Base-by-base conservation (phyloP, 2,888 invertebrate species). In the Sphecodes monilicornis region DNA sequence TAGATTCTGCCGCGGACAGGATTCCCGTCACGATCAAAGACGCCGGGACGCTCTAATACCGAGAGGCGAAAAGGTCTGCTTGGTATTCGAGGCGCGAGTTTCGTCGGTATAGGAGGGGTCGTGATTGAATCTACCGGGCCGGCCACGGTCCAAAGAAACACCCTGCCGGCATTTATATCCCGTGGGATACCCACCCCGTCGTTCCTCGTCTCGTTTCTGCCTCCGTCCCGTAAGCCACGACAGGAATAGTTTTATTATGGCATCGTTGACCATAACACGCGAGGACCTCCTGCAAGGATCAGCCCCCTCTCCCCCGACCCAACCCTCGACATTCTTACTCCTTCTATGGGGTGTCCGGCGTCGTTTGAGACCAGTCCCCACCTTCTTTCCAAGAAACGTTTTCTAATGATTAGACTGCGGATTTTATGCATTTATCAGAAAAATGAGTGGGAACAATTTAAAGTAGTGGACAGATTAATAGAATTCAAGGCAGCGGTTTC, bases 241-340 rank as follows among this genome's bases (percentile, higher is more conserved):
- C 85, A 82, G 88, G 88, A 91, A 94, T 93, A 94, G 93, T 93
- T 94, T 94, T 93, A 93, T 94, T 93, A 93, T 92, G 91, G 92
- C 91, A 78, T 90, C 91, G 91, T 89, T 89, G 90, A 88, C 91
- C 91, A 91, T 92, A 92, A 90, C 85, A 84, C 86, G 76, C 72
- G 68, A 77, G 76, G 76, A 81, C 85, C 87, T 78, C 86, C 84
- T 46, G 71, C 54, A 10, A 66, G 78, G 66, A 70, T 26, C 76
- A 57, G 54, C 54, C 74, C 78, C 68, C 66, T 22, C 10, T 6
- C 18, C 16, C 29, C 43, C 26, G 8, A 50, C 46, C 46, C 46
- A n/a, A 29, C 26, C 43, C 29, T 10, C 43, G 0, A 2, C 54
- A 4, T 18, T 22, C 46, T 29, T 13, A 29, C 43, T 70, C 43